A percentile compares a stretch with the other conserved stretches of the same genome.
These are phyloP conservation scores for Bombus waltoni DNA, from an alignment of 1,140 invertebrate genomes.

Conservation along the genomic window DNA sequence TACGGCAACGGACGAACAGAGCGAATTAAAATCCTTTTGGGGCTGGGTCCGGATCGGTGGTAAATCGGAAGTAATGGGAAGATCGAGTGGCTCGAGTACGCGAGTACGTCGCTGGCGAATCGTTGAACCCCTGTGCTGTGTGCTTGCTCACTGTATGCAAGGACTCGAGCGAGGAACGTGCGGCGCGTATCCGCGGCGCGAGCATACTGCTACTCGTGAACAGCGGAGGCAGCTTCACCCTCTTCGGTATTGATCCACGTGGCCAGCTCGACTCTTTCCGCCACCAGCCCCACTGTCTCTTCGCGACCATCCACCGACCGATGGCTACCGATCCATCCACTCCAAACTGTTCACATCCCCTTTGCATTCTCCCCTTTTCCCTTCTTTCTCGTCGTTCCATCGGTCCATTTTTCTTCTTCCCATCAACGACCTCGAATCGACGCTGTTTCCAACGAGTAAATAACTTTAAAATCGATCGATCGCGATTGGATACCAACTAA, in stretches of 20 bases:
- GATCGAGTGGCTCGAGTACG: neutral
- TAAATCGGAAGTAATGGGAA: neutral
- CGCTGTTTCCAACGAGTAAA: too few relatives aligned
- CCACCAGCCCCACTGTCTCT: constrained; percentile 39
- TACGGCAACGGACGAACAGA: neutral
- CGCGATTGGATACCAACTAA: too few relatives aligned
- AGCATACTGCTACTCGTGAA: constrained; percentile 65
- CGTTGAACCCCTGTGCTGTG: constrained; percentile 23
- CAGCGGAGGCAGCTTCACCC: constrained; percentile 59
- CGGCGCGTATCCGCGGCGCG: constrained; percentile 69
- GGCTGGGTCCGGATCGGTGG: neutral
- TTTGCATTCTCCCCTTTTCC: neutral
- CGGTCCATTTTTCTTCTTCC: neutral
- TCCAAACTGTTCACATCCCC: neutral
- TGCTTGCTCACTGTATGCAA: neutral
- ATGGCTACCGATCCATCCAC: constrained; percentile 26
- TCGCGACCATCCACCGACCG: constrained; percentile 43
- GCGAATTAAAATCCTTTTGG: neutral
- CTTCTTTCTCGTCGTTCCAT: neutral
- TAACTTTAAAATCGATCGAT: too few relatives aligned
- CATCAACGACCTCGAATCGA: neutral
- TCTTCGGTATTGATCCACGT: constrained; percentile 68
- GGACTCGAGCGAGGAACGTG: constrained; percentile 52
- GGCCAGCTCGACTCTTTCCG: constrained; percentile 41
- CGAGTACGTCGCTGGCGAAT: neutral